These are phyloP conservation scores for Ageneiosus marmoratus DNA, from an alignment of 2,113 vertebrate genomes.

Conservation along the genomic window DNA sequence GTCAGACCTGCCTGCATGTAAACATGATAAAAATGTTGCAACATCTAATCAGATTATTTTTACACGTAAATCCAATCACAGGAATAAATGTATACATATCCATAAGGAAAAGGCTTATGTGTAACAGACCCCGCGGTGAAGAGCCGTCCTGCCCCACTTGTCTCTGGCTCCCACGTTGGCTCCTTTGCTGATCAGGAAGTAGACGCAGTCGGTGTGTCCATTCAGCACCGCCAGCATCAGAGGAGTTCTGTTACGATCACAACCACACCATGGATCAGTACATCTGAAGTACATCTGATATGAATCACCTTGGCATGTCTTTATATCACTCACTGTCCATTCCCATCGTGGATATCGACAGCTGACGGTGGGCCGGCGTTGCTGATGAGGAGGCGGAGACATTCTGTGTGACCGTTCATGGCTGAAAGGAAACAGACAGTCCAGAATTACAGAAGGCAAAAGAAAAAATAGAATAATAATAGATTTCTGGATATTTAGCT, in stretches of 20 bases:
- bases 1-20: not conserved
- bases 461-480: no score
- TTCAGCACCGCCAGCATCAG: constrained; percentile 96
- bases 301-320: not conserved
- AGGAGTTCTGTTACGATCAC: constrained; percentile 80
- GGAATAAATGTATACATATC: not conserved
- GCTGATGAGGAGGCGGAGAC: constrained; percentile 92
- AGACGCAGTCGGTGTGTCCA: constrained; percentile 95
- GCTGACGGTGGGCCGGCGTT: constrained; percentile 92
- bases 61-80: not conserved
- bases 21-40: not conserved
- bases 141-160: constrained; percentile 91
- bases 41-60: no score
- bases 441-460: not conserved
- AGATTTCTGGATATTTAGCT: no score
- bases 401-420: constrained; percentile 96
- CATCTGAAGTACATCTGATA: not conserved
- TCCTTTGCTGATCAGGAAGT: constrained; percentile 94
- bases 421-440: constrained; percentile 67
- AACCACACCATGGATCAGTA: not conserved
- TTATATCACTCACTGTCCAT: constrained; percentile 86
- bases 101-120: not conserved
- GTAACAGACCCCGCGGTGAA: constrained; percentile 90
- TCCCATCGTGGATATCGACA: constrained; percentile 94
- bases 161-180: constrained; percentile 95